Conservation (phyloP, 2,797 vertebrate genomes). For the Euphonia xanthogaster region DNA sequence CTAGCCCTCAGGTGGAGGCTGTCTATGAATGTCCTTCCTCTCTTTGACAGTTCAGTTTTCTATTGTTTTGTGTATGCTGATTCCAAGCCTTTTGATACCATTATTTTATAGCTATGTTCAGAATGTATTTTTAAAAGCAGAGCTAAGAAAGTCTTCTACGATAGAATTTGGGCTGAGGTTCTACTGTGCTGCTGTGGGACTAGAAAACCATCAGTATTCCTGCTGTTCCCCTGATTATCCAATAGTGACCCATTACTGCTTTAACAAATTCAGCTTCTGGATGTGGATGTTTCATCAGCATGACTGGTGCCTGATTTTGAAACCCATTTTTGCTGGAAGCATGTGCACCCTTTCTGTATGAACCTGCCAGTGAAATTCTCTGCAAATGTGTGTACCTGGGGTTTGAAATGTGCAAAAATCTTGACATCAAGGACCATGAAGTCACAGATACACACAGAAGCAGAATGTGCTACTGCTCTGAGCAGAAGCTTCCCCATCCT, state of each 20-base stretch:
- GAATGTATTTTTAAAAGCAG: not conserved
- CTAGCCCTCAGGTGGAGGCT: not conserved
- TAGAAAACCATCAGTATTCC: not conserved
- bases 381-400: not conserved
- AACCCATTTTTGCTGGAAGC: not conserved
- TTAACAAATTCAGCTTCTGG: not conserved
- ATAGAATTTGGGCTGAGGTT: not conserved
- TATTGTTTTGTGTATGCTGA: not conserved
- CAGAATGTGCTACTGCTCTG: not conserved
- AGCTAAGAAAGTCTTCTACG: not conserved
- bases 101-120: not conserved
- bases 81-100: not conserved
- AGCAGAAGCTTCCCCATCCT: not conserved
- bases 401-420: not conserved
- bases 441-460: too few species aligned
- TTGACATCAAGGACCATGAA: not conserved
- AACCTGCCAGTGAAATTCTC: not conserved
- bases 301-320: not conserved
- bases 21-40: fast-evolving
- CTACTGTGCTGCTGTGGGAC: fast-evolving
- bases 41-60: not conserved
- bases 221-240: not conserved
- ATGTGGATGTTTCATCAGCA: not conserved
- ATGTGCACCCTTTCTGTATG: not conserved
- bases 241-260: not conserved